Evolutionary conservation across 1,140 invertebrate genomes (phyloP).

Genomic region (Apis mellifera): Amel_HAv3.1 CM009936.2:13255001-13255500

Average conservation of each 20-base stretch:
- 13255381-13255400: neutral
- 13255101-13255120: too few species aligned
- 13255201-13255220: conserved; percentile 1
- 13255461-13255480: neutral
- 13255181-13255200: neutral
- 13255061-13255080: too few species aligned
- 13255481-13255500: neutral
- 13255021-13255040: too few species aligned
- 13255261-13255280: neutral
- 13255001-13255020: too few species aligned
- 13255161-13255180: neutral
- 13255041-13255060: too few species aligned
- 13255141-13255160: neutral
- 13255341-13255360: neutral
- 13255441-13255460: neutral
- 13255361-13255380: neutral
- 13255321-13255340: neutral
- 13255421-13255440: neutral
- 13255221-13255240: neutral
- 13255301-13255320: neutral
- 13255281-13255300: conserved; percentile 10
- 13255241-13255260: conserved; percentile 5
- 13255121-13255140: neutral
- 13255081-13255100: too few species aligned
- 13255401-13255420: neutral